These are phyloP conservation scores for Mythimna vitellina DNA, from an alignment of 2,888 invertebrate genomes.

Conservation along the genomic window DNA sequence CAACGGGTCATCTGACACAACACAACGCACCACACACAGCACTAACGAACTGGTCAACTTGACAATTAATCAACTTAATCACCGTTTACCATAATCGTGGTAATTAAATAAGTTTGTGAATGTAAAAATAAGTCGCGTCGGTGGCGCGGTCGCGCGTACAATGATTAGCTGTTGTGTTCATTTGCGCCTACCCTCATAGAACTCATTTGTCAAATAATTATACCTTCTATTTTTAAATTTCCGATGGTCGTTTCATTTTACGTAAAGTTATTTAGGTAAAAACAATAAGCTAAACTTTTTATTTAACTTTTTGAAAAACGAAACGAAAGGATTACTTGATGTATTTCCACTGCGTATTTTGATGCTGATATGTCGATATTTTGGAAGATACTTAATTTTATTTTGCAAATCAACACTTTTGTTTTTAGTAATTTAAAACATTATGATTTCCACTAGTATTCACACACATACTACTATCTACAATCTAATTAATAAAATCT, in stretches of 20 bases:
- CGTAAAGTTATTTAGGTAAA: neutral
- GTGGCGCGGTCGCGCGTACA: slow-evolving; percentile 35
- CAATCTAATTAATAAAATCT: too few relatives aligned
- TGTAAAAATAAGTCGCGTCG: slow-evolving; percentile 35
- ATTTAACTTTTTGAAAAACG: neutral
- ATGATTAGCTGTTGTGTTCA: slow-evolving; percentile 34
- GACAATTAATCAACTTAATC: slow-evolving; percentile 57
- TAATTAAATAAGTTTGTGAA: slow-evolving; percentile 58
- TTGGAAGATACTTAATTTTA: neutral
- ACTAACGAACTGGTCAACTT: slow-evolving; percentile 49
- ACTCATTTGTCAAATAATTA: slow-evolving; percentile 21
- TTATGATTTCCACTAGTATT: neutral
- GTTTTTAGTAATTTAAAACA: neutral
- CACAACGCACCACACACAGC: slow-evolving; percentile 32
- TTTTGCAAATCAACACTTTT: too few relatives aligned
- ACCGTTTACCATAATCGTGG: slow-evolving; percentile 47
- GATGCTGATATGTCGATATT: neutral
- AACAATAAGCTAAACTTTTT: neutral
- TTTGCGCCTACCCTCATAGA: slow-evolving; percentile 42
- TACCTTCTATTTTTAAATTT: slow-evolving; percentile 10
- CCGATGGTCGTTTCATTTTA: slow-evolving; percentile 10
- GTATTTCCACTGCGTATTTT: neutral
- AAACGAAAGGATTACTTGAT: neutral
- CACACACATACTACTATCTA: neutral
- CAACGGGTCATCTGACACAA: slow-evolving; percentile 28